Evolutionary conservation across 1,140 invertebrate species (phyloP).

Genomic region (Rhyacophila brunnea): DNA sequence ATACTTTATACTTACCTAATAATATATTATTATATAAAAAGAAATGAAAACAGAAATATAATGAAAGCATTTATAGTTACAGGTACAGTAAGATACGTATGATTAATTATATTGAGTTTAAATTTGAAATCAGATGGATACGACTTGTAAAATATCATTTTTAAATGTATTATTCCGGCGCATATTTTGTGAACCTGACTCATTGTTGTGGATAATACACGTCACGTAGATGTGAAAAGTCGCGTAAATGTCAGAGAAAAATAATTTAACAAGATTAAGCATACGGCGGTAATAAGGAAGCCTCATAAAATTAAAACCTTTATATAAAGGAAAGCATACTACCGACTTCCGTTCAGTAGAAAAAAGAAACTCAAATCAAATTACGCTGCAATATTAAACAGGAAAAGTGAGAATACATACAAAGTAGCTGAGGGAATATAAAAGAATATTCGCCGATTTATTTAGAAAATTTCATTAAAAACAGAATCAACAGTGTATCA

Average conservation of each 20-base stretch:
- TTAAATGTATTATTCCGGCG: too few relatives aligned
- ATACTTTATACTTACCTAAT: too few relatives aligned
- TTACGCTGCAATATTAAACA: not conserved
- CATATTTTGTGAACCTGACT: too few relatives aligned
- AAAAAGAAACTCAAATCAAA: not conserved
- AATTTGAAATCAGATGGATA: too few relatives aligned
- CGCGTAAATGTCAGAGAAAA: conserved; percentile 26
- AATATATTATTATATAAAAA: too few relatives aligned
- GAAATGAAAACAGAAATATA: too few relatives aligned
- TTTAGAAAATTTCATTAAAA: not conserved
- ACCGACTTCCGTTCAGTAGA: conserved; percentile 7
- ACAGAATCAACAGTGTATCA: conserved; percentile 33
- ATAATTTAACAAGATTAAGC: conserved; percentile 35
- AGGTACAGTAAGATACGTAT: too few relatives aligned
- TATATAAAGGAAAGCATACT: conserved; percentile 27
- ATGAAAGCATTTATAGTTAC: too few relatives aligned
- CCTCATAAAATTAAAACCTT: conserved; percentile 26
- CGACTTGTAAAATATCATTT: too few relatives aligned
- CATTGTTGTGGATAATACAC: not conserved
- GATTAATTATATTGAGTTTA: too few relatives aligned
- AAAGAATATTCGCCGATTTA: not conserved
- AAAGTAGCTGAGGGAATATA: not conserved
- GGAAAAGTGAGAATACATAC: not conserved
- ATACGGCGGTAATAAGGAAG: conserved; percentile 27
- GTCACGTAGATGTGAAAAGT: conserved; percentile 16